A percentile compares a stretch with the other conserved stretches of the same genome.
Evolutionary conservation across 37 sponge, comb jelly and placozoan species (phyloP).

Genomic region (Bolinopsis microptera): DNA sequence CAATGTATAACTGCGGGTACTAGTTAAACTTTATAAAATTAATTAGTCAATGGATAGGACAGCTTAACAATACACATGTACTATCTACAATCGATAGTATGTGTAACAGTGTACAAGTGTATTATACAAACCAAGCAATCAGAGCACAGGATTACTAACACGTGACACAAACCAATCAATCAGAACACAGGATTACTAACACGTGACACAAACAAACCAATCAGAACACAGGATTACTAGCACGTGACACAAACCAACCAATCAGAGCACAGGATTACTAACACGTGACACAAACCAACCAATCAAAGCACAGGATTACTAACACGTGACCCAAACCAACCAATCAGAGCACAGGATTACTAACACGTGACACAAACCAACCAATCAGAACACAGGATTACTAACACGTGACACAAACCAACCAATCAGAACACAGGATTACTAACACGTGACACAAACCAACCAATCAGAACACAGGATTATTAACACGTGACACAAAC

Average conservation of each 20-base stretch:
- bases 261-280: not conserved
- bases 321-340: not conserved
- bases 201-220: not conserved
- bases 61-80: too few species aligned
- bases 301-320: not conserved
- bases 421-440: not conserved
- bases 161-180: not conserved
- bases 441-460: not conserved
- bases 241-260: not conserved
- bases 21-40: too few species aligned
- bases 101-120: not conserved
- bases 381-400: not conserved
- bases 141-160: not conserved
- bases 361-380: not conserved
- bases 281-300: not conserved
- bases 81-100: not conserved
- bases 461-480: not conserved
- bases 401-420: not conserved
- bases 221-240: not conserved
- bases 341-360: not conserved
- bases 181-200: not conserved
- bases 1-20: too few species aligned
- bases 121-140: not conserved
- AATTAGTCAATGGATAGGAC: too few species aligned
- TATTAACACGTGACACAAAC: not conserved